Conservation (phyloP, 2,797 vertebrate genomes). For the Girardinus metallicus region DNA sequence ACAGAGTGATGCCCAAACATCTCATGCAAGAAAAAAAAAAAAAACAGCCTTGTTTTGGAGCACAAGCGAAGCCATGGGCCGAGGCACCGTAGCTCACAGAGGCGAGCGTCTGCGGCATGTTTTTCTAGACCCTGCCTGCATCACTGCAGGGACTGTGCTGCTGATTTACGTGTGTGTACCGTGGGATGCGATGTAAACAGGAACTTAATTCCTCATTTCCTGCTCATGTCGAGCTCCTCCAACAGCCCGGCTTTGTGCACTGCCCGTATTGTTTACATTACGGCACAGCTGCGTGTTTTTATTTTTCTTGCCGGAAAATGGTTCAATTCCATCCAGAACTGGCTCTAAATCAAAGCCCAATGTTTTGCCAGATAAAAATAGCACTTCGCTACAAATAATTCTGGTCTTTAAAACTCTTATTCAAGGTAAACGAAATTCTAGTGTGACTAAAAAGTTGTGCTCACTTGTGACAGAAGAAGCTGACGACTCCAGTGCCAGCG, state of each 20-base stretch:
- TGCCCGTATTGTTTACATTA: slow-evolving; percentile 57
- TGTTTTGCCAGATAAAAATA: slow-evolving; percentile 8
- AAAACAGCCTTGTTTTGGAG: slow-evolving; percentile 47
- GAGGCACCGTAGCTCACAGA: slow-evolving; percentile 38
- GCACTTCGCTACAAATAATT: slow-evolving; percentile 10
- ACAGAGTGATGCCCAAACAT: slow-evolving; percentile 57
- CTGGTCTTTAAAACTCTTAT: background rate
- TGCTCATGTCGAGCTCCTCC: slow-evolving; percentile 61
- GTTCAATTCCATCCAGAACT: slow-evolving; percentile 18
- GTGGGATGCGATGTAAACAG: slow-evolving; percentile 73
- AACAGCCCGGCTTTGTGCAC: slow-evolving; percentile 63
- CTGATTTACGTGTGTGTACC: slow-evolving; percentile 32
- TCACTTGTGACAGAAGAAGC: slow-evolving; percentile 57
- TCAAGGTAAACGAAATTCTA: background rate
- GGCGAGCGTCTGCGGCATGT: slow-evolving; percentile 53
- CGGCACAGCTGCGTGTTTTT: slow-evolving; percentile 42
- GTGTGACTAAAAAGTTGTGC: background rate
- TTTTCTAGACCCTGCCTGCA: slow-evolving; percentile 66
- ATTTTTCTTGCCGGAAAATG: slow-evolving; percentile 46
- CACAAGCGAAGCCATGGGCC: slow-evolving; percentile 32
- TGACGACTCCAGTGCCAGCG: slow-evolving; percentile 51
- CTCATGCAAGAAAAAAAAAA: slow-evolving; percentile 38
- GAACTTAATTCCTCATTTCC: slow-evolving; percentile 77
- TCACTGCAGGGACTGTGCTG: slow-evolving; percentile 61
- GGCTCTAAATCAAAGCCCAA: slow-evolving; percentile 38